Percentiles rank a stretch among this genome's conserved stretches.
These are phyloP conservation scores for Prietella phreatophila DNA, from an alignment of 2,113 vertebrate genomes.

Conservation along the genomic window DNA sequence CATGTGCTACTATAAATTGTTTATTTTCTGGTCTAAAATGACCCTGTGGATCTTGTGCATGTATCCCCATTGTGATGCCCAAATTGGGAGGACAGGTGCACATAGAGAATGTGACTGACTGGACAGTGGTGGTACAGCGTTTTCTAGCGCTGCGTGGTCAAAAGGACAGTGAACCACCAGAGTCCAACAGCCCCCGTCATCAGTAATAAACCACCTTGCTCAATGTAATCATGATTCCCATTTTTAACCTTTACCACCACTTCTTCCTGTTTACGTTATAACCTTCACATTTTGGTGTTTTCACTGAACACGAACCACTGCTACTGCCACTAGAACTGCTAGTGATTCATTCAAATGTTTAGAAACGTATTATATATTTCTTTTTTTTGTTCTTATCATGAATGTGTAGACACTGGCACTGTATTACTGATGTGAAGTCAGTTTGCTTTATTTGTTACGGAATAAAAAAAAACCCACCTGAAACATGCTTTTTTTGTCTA, in stretches of 20 bases:
- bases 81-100: slow-evolving; percentile 32
- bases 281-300: not conserved
- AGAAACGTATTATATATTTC: not conserved
- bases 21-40: not conserved
- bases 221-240: not conserved
- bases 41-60: slow-evolving; percentile 20
- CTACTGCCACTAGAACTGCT: not conserved
- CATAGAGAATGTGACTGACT: slow-evolving; percentile 48
- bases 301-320: not conserved
- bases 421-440: not conserved
- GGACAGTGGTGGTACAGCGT: slow-evolving; percentile 43
- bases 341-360: not conserved
- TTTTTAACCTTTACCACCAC: not conserved
- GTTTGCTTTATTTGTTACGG: not conserved
- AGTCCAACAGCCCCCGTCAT: slow-evolving; percentile 22
- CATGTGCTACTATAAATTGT: not conserved
- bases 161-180: not conserved
- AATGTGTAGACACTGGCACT: not conserved
- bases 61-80: slow-evolving; percentile 8
- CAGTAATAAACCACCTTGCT: not conserved
- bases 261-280: not conserved
- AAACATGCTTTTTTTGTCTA: not conserved
- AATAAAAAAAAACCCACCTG: not conserved
- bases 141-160: slow-evolving; percentile 49
- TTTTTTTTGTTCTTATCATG: not conserved